Evolutionary conservation across 1,140 invertebrate genomes (phyloP).

Genomic region (Uloborus diversus): DNA sequence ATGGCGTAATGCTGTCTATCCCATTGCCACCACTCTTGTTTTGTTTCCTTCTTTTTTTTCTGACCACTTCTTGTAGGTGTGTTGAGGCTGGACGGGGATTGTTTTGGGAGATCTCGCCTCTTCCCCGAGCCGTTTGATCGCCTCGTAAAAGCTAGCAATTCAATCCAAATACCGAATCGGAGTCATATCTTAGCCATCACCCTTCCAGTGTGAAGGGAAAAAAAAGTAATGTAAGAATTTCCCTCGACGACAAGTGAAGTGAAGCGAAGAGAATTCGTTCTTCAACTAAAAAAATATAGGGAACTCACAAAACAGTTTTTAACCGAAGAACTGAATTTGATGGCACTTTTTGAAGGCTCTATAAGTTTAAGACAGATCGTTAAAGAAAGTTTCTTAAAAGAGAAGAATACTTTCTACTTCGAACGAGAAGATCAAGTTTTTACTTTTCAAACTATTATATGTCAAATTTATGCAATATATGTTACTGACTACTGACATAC

Average conservation of each 20-base stretch:
- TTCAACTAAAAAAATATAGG: neutral
- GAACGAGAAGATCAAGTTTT: too few species aligned
- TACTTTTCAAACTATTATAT: too few species aligned
- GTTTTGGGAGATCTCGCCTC: constrained; percentile 23
- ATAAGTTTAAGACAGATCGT: too few species aligned
- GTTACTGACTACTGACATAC: too few species aligned
- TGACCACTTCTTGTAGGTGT: neutral
- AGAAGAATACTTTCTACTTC: too few species aligned
- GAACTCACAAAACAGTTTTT: neutral
- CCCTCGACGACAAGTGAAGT: too few species aligned
- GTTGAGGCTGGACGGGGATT: constrained; percentile 16
- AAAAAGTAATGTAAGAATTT: too few species aligned
- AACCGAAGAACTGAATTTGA: neutral
- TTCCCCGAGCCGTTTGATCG: constrained; percentile 23
- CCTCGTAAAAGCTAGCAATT: constrained; percentile 45
- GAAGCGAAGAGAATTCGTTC: neutral
- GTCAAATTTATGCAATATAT: too few species aligned
- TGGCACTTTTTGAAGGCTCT: neutral
- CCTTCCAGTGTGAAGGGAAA: neutral
- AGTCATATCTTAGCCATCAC: neutral
- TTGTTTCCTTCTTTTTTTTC: neutral
- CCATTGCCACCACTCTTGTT: too few species aligned
- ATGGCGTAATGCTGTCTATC: too few species aligned
- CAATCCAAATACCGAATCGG: constrained; percentile 50
- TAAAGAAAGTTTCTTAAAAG: too few species aligned